A percentile compares a stretch with the other conserved stretches of the same genome.
Conservation (phyloP, 2,888 invertebrate genomes). For the Parnassius apollo region DNA sequence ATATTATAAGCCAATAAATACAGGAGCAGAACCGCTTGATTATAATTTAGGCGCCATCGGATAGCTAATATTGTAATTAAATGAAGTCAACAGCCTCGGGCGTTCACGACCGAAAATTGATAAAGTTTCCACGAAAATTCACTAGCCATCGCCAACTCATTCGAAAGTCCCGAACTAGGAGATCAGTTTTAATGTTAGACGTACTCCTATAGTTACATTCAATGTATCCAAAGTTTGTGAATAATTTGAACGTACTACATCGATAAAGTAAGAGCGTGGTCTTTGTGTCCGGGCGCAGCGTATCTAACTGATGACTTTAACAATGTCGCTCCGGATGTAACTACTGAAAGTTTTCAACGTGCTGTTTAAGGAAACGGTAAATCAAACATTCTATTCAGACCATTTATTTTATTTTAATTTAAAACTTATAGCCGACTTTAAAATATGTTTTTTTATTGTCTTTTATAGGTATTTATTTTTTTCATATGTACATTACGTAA, state of each 20-base stretch:
- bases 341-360: slow-evolving; percentile 1
- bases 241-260: slow-evolving; percentile 19
- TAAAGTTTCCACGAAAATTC: slow-evolving; percentile 51
- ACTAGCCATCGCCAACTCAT: slow-evolving; percentile 41
- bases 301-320: slow-evolving; percentile 17
- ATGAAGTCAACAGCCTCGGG: slow-evolving; percentile 37
- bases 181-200: slow-evolving; percentile 39
- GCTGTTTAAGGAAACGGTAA: too few relatives aligned
- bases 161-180: slow-evolving; percentile 34
- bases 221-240: slow-evolving; percentile 27
- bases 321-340: slow-evolving; percentile 2
- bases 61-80: slow-evolving; percentile 39
- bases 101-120: slow-evolving; percentile 44
- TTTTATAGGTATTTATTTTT: too few relatives aligned
- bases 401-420: too few relatives aligned
- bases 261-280: slow-evolving; percentile 7
- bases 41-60: neutral
- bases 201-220: slow-evolving; percentile 23
- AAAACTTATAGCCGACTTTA: too few relatives aligned
- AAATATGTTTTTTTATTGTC: too few relatives aligned
- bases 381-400: too few relatives aligned
- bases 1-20: too few relatives aligned
- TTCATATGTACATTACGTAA: too few relatives aligned
- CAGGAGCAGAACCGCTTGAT: neutral
- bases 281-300: slow-evolving; percentile 4